These are phyloP conservation scores for Tachyglossus aculeatus DNA, from an alignment of 2,797 vertebrate genomes.

Conservation along the genomic window DNA sequence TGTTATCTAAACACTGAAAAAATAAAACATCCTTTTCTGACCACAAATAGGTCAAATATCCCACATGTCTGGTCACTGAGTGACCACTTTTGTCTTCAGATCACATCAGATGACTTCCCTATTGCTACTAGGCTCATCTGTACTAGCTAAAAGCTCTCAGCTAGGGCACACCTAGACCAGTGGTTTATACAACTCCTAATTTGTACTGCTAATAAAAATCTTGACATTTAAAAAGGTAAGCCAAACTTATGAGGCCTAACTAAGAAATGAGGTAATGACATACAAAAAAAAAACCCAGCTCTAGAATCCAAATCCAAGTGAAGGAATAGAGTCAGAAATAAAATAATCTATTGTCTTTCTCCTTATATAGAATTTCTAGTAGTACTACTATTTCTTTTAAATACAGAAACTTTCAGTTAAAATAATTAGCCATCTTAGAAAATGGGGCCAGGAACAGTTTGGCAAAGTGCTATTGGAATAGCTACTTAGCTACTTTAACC, in stretches of 20 bases:
- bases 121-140: accelerated
- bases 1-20: too few species aligned
- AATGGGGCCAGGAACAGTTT: background rate
- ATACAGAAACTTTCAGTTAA: too few species aligned
- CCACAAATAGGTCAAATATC: too few species aligned
- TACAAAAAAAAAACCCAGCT: background rate
- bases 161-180: background rate
- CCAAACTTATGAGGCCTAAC: background rate
- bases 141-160: background rate
- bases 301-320: background rate
- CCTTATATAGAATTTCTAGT: accelerated
- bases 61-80: too few species aligned
- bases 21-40: too few species aligned
- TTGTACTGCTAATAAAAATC: background rate
- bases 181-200: background rate
- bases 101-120: background rate
- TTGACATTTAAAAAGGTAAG: background rate
- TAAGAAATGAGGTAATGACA: background rate
- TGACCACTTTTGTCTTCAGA: background rate
- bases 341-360: background rate
- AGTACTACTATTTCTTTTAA: background rate
- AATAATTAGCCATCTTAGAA: background rate
- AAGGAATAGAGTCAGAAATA: background rate
- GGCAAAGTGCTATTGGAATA: background rate
- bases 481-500: background rate